Evolutionary conservation across 1,140 invertebrate genomes (phyloP).

Genomic region (Rhizoglyphus robini): DNA sequence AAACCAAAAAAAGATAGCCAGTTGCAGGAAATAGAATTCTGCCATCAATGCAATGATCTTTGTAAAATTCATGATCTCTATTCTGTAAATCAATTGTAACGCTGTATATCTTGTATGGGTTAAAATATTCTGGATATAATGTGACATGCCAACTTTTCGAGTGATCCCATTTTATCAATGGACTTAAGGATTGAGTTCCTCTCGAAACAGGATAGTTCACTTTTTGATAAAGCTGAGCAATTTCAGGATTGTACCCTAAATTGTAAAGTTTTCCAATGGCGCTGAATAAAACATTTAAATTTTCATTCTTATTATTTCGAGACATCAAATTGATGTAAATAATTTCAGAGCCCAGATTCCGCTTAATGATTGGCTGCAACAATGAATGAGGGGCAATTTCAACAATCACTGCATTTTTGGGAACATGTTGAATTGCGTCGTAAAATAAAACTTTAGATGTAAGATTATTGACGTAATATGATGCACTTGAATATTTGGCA

Average conservation of each 20-base stretch:
- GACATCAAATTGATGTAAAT: constrained; percentile 58
- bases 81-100: constrained; percentile 22
- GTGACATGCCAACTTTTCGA: constrained; percentile 25
- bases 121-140: constrained; percentile 24
- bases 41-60: constrained; percentile 43
- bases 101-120: neutral
- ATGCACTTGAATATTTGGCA: constrained; percentile 65
- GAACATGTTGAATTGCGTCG: constrained; percentile 65
- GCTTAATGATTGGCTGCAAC: constrained; percentile 67
- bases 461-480: constrained; percentile 89
- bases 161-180: constrained; percentile 42
- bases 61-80: constrained; percentile 33
- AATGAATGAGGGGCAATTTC: constrained; percentile 66
- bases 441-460: constrained; percentile 59
- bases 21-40: constrained; percentile 43
- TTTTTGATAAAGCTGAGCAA: constrained; percentile 32
- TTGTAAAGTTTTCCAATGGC: constrained; percentile 37
- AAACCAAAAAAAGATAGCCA: constrained; percentile 41
- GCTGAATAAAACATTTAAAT: constrained; percentile 16
- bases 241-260: constrained; percentile 36
- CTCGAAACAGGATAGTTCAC: constrained; percentile 37
- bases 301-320: constrained; percentile 18
- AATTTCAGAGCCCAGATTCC: constrained; percentile 45
- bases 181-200: constrained; percentile 39
- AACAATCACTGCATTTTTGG: constrained; percentile 46